Percentiles rank a stretch among this genome's conserved stretches.
phyloP scores from a whole-genome alignment of 1,140 invertebrate species.

The Samia ricini region DNA sequence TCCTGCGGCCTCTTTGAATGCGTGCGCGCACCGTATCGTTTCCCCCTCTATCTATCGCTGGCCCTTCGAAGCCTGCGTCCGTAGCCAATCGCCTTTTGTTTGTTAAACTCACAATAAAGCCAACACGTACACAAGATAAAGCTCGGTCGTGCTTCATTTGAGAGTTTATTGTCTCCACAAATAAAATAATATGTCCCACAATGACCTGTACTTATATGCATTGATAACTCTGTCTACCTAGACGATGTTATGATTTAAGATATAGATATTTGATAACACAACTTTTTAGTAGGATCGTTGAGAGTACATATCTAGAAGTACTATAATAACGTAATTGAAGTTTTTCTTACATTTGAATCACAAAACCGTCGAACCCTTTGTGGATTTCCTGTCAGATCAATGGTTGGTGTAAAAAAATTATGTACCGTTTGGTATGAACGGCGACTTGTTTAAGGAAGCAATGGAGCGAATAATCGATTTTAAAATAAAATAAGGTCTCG shows the following conservation, averaged over 20 bases:
- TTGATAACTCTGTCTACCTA: not conserved
- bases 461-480: constrained; percentile 49
- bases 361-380: not conserved
- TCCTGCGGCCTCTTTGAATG: constrained; percentile 62
- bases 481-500: constrained; percentile 36
- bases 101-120: constrained; percentile 62
- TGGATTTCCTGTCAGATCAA: not conserved
- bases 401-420: constrained; percentile 10
- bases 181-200: constrained; percentile 21
- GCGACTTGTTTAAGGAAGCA: constrained; percentile 30
- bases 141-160: constrained; percentile 25
- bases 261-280: not conserved
- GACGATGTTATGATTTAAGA: not conserved
- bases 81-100: constrained; percentile 59
- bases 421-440: constrained; percentile 24
- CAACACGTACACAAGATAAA: constrained; percentile 43
- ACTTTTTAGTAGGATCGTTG: not conserved
- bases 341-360: too few species aligned
- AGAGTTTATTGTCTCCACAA: constrained; percentile 6
- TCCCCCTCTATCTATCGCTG: constrained; percentile 18
- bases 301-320: not conserved
- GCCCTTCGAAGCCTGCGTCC: constrained; percentile 30
- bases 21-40: constrained; percentile 45
- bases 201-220: constrained; percentile 13
- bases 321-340: not conserved